A percentile compares a stretch with the other conserved stretches of the same genome.
phyloP scores from a whole-genome alignment of 2,797 vertebrate genomes.

The Onychomys torridus region DNA sequence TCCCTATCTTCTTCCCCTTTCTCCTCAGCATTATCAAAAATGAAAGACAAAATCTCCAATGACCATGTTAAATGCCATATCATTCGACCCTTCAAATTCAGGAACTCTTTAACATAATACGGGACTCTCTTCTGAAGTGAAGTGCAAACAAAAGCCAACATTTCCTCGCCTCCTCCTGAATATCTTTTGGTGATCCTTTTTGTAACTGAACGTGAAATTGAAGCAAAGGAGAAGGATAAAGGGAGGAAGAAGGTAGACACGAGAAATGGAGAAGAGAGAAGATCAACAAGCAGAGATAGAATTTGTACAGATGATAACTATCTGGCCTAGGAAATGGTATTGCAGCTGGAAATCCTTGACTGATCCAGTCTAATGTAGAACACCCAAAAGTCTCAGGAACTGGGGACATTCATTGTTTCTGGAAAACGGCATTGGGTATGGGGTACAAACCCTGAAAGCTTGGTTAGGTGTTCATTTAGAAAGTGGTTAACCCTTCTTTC shows the following conservation, averaged over 20 bases:
- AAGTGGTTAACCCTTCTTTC: not conserved
- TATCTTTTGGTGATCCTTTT: slow-evolving; percentile 5
- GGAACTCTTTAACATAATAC: not conserved
- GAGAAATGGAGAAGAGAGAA: not conserved
- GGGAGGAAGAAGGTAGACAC: not conserved
- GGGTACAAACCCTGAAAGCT: not conserved
- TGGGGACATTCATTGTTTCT: not conserved
- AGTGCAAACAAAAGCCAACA: not conserved
- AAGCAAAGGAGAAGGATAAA: not conserved
- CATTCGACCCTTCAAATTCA: slow-evolving; percentile 3
- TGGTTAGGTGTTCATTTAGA: not conserved
- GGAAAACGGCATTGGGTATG: not conserved
- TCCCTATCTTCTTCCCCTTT: not conserved
- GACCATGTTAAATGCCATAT: not conserved
- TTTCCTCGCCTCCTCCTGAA: not conserved
- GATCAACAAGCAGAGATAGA: not conserved
- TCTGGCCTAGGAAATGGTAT: not conserved
- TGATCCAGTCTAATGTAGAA: not conserved
- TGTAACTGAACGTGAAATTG: not conserved
- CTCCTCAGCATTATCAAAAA: not conserved
- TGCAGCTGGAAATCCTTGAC: not conserved
- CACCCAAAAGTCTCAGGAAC: slow-evolving; percentile 1
- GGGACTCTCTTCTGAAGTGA: not conserved
- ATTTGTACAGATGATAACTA: not conserved
- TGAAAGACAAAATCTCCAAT: slow-evolving; percentile 46